Conservation (phyloP, 2,888 invertebrate genomes). For the Byasa hedistus region DNA sequence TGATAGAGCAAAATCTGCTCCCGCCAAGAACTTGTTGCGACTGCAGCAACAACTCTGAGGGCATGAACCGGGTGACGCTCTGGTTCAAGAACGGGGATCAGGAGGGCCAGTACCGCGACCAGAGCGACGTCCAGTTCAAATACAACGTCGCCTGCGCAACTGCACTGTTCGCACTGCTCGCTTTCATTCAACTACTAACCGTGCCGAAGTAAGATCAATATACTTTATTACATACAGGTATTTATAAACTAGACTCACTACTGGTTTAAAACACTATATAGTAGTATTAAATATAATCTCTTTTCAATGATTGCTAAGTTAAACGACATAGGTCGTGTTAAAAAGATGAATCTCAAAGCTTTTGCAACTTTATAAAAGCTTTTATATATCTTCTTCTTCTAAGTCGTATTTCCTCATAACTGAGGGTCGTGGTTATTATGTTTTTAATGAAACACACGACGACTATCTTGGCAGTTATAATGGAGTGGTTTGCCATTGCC, state of each 20-base stretch:
- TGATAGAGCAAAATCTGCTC: slow-evolving; percentile 95
- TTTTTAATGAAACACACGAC: too few species aligned
- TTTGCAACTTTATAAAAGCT: background rate
- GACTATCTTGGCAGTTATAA: too few species aligned
- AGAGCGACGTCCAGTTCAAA: slow-evolving; percentile 90
- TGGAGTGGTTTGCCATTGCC: too few species aligned
- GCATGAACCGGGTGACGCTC: slow-evolving; percentile 88
- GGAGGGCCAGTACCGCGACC: slow-evolving; percentile 88
- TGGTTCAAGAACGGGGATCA: slow-evolving; percentile 88
- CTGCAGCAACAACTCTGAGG: slow-evolving; percentile 83
- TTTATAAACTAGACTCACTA: too few species aligned
- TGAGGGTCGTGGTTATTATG: too few species aligned
- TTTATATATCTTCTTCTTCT: too few species aligned
- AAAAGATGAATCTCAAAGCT: too few species aligned
- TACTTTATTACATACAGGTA: too few species aligned
- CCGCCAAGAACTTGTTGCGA: slow-evolving; percentile 90
- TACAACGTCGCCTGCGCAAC: slow-evolving; percentile 91
- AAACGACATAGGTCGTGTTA: background rate
- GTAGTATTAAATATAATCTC: too few species aligned
- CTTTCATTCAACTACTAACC: slow-evolving; percentile 88
- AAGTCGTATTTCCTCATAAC: too few species aligned
- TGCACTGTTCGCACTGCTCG: slow-evolving; percentile 87
- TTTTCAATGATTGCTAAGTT: background rate
- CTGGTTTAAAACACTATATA: too few species aligned
- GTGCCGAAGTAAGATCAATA: slow-evolving; percentile 84